Percentiles rank a stretch among this genome's conserved stretches.
Conservation (phyloP, 1,140 invertebrate genomes). For the Drosophila sucinea region DNA sequence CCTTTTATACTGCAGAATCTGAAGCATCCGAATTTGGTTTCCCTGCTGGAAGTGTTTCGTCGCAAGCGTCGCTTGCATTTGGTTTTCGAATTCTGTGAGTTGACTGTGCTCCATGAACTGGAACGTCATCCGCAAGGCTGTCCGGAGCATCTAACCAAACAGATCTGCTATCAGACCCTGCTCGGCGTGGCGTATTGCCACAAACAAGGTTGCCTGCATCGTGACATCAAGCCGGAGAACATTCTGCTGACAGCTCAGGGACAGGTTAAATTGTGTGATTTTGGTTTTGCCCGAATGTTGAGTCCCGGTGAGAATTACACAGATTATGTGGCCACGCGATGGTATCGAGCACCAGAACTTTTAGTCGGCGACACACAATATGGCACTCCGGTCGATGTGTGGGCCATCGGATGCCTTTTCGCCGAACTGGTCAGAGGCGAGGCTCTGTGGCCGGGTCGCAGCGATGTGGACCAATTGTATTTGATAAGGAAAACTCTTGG, state of each 20-base stretch:
- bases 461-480: slow-evolving; percentile 99
- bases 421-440: slow-evolving; percentile 98
- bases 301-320: slow-evolving; percentile 99
- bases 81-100: slow-evolving; percentile 99
- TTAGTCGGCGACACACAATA: slow-evolving; percentile 99
- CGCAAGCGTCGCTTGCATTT: slow-evolving; percentile 97
- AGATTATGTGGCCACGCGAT: slow-evolving; percentile 99
- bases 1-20: slow-evolving; percentile 89
- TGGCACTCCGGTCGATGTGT: slow-evolving; percentile 98
- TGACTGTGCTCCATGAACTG: slow-evolving; percentile 97
- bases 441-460: slow-evolving; percentile 98
- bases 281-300: slow-evolving; percentile 98
- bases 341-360: slow-evolving; percentile 98
- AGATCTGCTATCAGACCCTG: slow-evolving; percentile 97
- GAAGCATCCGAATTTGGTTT: slow-evolving; percentile 99
- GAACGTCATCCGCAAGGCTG: slow-evolving; percentile 94
- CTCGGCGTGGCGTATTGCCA: slow-evolving; percentile 98
- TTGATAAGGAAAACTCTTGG: slow-evolving; percentile 95
- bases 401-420: slow-evolving; percentile 90
- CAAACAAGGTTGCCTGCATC: slow-evolving; percentile 96
- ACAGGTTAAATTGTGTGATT: slow-evolving; percentile 98
- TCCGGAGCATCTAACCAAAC: slow-evolving; percentile 94
- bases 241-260: slow-evolving; percentile 97
- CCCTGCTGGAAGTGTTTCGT: slow-evolving; percentile 98
- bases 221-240: slow-evolving; percentile 99